phyloP scores from a whole-genome alignment of 2,888 invertebrate species.

The Melitaea athalia region DNA sequence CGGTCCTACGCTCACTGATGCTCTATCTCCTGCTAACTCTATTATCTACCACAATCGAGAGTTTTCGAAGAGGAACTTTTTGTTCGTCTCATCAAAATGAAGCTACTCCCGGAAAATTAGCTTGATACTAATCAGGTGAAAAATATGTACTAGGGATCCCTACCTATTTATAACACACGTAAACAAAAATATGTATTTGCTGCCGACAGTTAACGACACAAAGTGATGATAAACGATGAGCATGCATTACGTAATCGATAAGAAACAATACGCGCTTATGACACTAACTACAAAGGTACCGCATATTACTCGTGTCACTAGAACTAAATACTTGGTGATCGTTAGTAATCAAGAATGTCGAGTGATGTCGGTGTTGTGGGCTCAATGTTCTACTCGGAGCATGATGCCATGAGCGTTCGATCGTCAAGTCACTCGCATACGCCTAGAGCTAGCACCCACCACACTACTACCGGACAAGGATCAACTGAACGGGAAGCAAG shows the following conservation, averaged over 20 bases:
- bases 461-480: slow-evolving; percentile 72
- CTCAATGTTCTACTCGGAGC: slow-evolving; percentile 79
- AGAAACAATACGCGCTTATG: slow-evolving; percentile 45
- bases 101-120: no score
- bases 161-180: no score
- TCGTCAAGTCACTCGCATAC: slow-evolving; percentile 65
- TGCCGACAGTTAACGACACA: slow-evolving; percentile 56
- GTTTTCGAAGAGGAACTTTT: no score
- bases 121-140: no score
- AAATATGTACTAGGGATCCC: no score
- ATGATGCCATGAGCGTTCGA: slow-evolving; percentile 68
- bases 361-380: slow-evolving; percentile 61
- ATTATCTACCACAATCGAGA: no score
- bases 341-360: slow-evolving; percentile 62
- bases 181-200: slow-evolving; percentile 40
- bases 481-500: slow-evolving; percentile 66
- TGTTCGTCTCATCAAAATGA: no score
- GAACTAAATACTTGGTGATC: slow-evolving; percentile 62
- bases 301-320: slow-evolving; percentile 44
- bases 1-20: no score
- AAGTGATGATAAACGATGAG: slow-evolving; percentile 42
- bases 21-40: no score
- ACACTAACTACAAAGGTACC: slow-evolving; percentile 54
- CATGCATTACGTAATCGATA: slow-evolving; percentile 59
- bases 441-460: slow-evolving; percentile 73